Conservation (phyloP, 1,140 invertebrate genomes). For the Lepidotrigona ventralis region DNA sequence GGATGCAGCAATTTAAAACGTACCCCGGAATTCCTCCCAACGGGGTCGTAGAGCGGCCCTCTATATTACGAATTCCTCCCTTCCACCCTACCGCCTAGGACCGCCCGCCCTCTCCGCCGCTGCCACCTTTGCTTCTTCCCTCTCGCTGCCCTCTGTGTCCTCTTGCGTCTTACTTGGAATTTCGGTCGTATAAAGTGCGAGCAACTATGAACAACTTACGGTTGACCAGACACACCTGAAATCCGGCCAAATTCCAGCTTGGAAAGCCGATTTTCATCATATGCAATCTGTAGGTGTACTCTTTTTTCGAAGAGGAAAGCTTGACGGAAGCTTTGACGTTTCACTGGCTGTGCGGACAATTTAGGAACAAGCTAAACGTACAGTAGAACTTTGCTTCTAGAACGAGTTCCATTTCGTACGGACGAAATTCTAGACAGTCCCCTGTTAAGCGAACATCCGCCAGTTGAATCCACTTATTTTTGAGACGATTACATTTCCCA, state of each 20-base stretch:
- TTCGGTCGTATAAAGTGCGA: conserved; percentile 69
- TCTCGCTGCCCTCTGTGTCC: conserved; percentile 52
- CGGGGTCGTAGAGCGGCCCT: conserved; percentile 79
- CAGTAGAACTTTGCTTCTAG: neutral
- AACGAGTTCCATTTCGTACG: neutral
- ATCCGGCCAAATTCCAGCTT: neutral
- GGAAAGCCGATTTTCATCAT: conserved; percentile 39
- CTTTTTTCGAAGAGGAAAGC: neutral
- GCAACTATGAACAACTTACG: conserved; percentile 66
- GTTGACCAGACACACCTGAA: too few relatives aligned
- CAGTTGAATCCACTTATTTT: too few relatives aligned
- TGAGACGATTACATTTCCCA: too few relatives aligned
- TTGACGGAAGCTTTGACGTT: neutral
- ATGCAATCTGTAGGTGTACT: conserved; percentile 25
- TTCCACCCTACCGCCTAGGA: conserved; percentile 40
- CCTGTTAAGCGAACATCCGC: too few relatives aligned
- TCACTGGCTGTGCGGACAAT: too few relatives aligned
- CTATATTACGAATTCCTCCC: conserved; percentile 79
- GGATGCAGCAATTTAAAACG: conserved; percentile 82
- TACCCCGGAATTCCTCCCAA: conserved; percentile 81
- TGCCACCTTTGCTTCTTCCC: conserved; percentile 21
- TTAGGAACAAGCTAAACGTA: too few relatives aligned
- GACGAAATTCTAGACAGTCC: too few relatives aligned
- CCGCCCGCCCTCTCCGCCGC: neutral
- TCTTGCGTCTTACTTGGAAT: conserved; percentile 65